These are phyloP conservation scores for Ciconia stormi DNA, from an alignment of 2,113 vertebrate genomes.

Conservation along the genomic window DNA sequence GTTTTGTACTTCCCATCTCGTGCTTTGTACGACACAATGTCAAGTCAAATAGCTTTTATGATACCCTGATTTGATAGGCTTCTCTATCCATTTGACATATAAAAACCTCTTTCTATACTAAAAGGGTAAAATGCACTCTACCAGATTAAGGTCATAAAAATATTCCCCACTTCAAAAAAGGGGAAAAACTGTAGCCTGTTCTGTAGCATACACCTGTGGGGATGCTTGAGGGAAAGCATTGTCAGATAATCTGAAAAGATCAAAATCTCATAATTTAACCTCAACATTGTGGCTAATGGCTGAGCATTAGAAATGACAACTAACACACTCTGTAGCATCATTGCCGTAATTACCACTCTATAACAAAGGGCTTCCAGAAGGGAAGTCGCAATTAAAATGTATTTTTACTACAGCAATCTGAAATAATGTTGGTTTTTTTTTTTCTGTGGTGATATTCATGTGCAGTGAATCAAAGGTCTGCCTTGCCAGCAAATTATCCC, in stretches of 20 bases:
- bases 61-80: background rate
- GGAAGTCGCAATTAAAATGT: background rate
- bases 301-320: background rate
- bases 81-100: background rate
- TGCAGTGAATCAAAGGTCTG: background rate
- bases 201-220: background rate
- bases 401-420: background rate
- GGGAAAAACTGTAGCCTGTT: background rate
- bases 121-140: background rate
- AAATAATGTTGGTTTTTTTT: background rate
- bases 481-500: background rate
- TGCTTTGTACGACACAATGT: background rate
- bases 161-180: background rate
- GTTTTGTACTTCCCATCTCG: rapidly evolving
- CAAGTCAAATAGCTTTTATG: background rate
- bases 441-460: background rate
- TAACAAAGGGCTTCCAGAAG: background rate
- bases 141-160: background rate
- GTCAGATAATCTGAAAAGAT: background rate
- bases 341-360: background rate
- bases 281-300: background rate
- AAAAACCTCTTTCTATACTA: rapidly evolving
- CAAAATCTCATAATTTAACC: background rate
- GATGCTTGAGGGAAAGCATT: background rate
- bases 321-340: background rate